phyloP scores from a whole-genome alignment of 1,140 invertebrate species.

The Drosophila pachea region DNA sequence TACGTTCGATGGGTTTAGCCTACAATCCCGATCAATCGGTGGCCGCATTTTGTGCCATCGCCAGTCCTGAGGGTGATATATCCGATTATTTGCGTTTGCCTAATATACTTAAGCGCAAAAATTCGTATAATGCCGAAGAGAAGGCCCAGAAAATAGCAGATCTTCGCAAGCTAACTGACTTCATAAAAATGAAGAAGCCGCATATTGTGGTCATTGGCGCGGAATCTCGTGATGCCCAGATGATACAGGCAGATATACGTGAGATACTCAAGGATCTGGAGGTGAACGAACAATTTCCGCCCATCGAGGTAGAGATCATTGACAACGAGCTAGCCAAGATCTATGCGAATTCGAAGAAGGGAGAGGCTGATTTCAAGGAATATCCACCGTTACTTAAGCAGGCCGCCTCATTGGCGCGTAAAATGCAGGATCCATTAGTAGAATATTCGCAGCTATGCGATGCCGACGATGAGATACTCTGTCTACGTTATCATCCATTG shows the following conservation, averaged over 20 bases:
- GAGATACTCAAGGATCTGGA: constrained; percentile 87
- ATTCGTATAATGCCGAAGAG: constrained; percentile 86
- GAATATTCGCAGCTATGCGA: constrained; percentile 98
- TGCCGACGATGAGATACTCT: constrained; percentile 96
- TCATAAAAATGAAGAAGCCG: constrained; percentile 94
- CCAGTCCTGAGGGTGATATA: constrained; percentile 94
- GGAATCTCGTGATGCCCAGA: constrained; percentile 92
- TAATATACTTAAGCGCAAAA: constrained; percentile 90
- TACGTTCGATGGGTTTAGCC: constrained; percentile 92
- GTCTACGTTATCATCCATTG: constrained; percentile 93
- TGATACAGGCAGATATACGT: constrained; percentile 91
- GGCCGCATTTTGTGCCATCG: constrained; percentile 92
- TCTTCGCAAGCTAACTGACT: constrained; percentile 88
- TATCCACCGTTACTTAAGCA: constrained; percentile 93
- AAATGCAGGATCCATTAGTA: constrained; percentile 96
- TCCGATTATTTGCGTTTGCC: constrained; percentile 93
- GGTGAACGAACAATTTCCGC: constrained; percentile 92
- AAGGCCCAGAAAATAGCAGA: constrained; percentile 88
- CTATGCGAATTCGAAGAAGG: constrained; percentile 94
- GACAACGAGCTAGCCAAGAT: constrained; percentile 95
- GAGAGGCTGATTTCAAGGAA: constrained; percentile 92
- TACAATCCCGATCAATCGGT: constrained; percentile 91
- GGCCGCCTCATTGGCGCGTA: constrained; percentile 93
- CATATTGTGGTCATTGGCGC: constrained; percentile 95
- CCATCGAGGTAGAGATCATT: constrained; percentile 92